Conservation (phyloP, 1,140 invertebrate genomes). For the Drosophila kurseongensis region DNA sequence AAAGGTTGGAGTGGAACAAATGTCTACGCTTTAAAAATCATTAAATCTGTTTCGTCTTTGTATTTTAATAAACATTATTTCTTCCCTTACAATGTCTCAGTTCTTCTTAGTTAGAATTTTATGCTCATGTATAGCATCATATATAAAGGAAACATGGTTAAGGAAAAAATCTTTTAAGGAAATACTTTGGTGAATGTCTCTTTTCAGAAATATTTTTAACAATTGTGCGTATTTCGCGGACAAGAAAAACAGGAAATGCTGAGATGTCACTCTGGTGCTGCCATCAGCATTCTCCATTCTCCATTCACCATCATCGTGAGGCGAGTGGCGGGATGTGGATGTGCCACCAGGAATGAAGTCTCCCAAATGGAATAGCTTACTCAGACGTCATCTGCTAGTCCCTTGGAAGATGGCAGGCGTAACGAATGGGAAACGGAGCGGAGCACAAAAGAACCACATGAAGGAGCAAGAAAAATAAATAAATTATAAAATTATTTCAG, state of each 20-base stretch:
- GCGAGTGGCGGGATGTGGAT: slow-evolving; percentile 38
- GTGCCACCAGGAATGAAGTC: slow-evolving; percentile 48
- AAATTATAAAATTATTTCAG: slow-evolving; percentile 84
- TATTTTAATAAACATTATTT: no score
- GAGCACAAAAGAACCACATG: slow-evolving; percentile 22
- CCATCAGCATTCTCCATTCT: slow-evolving; percentile 54
- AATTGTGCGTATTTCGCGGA: slow-evolving; percentile 21
- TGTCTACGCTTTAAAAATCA: no score
- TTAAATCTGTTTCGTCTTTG: no score
- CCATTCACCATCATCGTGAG: slow-evolving; percentile 6
- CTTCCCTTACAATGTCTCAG: no score
- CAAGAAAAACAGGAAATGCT: slow-evolving; percentile 60
- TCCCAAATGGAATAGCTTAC: slow-evolving; percentile 55
- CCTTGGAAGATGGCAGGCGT: slow-evolving; percentile 53
- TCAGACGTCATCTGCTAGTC: slow-evolving; percentile 49
- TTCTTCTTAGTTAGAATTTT: no score
- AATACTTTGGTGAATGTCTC: not conserved
- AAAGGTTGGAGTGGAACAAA: no score
- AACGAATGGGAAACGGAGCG: slow-evolving; percentile 46
- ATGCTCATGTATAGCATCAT: no score
- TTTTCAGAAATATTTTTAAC: slow-evolving; percentile 20
- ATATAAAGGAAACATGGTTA: no score
- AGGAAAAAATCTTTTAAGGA: not conserved
- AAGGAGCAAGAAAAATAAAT: slow-evolving; percentile 66
- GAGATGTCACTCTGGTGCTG: slow-evolving; percentile 65